phyloP scores from a whole-genome alignment of 2,888 invertebrate genomes.

The Nomada goodeniana region DNA sequence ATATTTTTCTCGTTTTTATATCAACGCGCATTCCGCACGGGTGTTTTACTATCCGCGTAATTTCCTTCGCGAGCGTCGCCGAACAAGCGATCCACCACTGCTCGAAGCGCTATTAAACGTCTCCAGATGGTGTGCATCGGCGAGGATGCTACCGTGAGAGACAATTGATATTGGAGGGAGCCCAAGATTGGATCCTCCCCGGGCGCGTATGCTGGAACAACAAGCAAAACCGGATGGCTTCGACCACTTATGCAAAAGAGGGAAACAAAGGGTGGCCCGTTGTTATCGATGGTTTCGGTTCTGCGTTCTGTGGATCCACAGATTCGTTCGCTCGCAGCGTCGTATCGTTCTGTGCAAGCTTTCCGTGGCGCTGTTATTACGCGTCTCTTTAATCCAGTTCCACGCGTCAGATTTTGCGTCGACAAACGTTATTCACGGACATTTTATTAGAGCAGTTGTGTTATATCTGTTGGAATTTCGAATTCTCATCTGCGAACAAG shows the following conservation, averaged over 20 bases:
- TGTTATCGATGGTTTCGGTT: slow-evolving; percentile 37
- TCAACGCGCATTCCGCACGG: not conserved
- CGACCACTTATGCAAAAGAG: slow-evolving; percentile 53
- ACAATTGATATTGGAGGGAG: slow-evolving; percentile 62
- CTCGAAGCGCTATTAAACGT: slow-evolving; percentile 55
- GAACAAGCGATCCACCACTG: slow-evolving; percentile 58
- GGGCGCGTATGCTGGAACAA: slow-evolving; percentile 58
- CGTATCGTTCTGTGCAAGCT: slow-evolving; percentile 13
- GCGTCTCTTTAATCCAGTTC: not conserved
- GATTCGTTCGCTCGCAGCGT: not conserved
- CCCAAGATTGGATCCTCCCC: slow-evolving; percentile 62
- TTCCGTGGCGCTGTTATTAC: not conserved
- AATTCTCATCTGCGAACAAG: not conserved
- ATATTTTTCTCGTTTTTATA: no score
- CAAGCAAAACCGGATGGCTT: slow-evolving; percentile 52
- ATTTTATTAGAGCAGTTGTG: no score
- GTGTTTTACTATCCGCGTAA: not conserved
- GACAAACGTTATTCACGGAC: no score
- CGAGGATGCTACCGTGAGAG: not conserved
- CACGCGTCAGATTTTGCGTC: not conserved
- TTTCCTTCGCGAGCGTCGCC: not conserved
- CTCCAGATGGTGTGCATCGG: slow-evolving; percentile 61
- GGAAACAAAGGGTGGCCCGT: slow-evolving; percentile 25
- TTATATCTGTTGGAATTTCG: no score
- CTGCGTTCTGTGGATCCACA: not conserved